These are phyloP conservation scores for Polydrusus pterygomalis DNA, from an alignment of 2,888 invertebrate species.

Conservation along the genomic window DNA sequence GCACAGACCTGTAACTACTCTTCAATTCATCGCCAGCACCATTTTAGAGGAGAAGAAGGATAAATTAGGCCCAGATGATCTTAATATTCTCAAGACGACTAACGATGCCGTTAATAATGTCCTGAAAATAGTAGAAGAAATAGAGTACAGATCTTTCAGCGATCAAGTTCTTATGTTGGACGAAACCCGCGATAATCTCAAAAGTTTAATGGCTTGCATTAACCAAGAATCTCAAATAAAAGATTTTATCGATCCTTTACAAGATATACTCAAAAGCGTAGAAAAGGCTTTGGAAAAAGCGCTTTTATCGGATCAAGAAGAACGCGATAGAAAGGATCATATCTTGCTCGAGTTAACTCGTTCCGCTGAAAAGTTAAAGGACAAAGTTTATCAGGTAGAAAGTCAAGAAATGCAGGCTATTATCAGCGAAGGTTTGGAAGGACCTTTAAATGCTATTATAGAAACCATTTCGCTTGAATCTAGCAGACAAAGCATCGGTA, in stretches of 20 bases:
- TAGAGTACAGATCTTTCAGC: conserved; percentile 49
- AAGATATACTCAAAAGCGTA: conserved; percentile 66
- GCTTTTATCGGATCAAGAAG: conserved; percentile 54
- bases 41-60: conserved; percentile 66
- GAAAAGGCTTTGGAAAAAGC: conserved; percentile 64
- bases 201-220: conserved; percentile 65
- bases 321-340: conserved; percentile 52
- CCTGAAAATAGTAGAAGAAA: conserved; percentile 60
- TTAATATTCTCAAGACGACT: conserved; percentile 65
- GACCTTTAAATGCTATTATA: conserved; percentile 64
- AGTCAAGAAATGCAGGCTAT: conserved; percentile 50
- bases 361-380: conserved; percentile 39
- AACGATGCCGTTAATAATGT: conserved; percentile 65
- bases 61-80: conserved; percentile 65
- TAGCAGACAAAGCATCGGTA: conserved; percentile 53
- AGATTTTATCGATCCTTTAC: conserved; percentile 69
- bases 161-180: conserved; percentile 57
- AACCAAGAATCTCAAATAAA: conserved; percentile 70
- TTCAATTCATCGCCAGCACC: conserved; percentile 67
- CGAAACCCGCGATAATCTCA: conserved; percentile 57
- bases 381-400: conserved; percentile 54
- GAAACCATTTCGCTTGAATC: conserved; percentile 53
- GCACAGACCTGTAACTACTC: conserved; percentile 67
- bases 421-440: conserved; percentile 64
- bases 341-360: conserved; percentile 36